A percentile compares a stretch with the other conserved stretches of the same genome.
These are phyloP conservation scores for Toxonevra muliebris DNA, from an alignment of 2,888 invertebrate genomes.

Conservation along the genomic window DNA sequence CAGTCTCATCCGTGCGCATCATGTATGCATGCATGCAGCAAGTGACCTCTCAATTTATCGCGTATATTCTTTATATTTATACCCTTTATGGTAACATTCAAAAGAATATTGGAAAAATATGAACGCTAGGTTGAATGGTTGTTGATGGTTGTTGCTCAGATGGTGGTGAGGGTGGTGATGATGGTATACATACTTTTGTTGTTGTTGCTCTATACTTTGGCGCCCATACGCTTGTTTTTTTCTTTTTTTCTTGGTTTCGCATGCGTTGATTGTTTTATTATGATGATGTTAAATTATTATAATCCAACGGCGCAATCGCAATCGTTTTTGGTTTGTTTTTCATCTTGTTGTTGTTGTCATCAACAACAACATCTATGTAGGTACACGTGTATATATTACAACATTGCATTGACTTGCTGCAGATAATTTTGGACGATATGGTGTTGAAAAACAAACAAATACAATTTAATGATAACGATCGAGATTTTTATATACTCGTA, in stretches of 20 bases:
- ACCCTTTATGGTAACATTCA: conserved; percentile 39
- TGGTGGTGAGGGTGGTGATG: neutral
- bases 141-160: neutral
- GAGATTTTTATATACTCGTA: conserved; percentile 24
- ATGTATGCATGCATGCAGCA: conserved; percentile 25
- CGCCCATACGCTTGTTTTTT: neutral
- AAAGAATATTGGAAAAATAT: conserved; percentile 38
- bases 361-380: conserved; percentile 41
- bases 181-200: neutral
- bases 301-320: conserved; percentile 54
- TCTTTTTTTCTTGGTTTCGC: conserved; percentile 18
- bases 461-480: conserved; percentile 46
- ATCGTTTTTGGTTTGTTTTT: conserved; percentile 12
- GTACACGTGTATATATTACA: neutral
- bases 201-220: neutral
- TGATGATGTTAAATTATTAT: conserved; percentile 64
- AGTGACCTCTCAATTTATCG: conserved; percentile 63
- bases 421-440: conserved; percentile 20
- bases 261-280: conserved; percentile 63
- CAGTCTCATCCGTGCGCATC: neutral
- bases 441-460: conserved; percentile 38
- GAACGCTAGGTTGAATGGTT: neutral
- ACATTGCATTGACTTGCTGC: conserved; percentile 10
- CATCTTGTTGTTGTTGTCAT: conserved; percentile 47
- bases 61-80: conserved; percentile 4